phyloP scores from a whole-genome alignment of 2,113 vertebrate genomes.

The Ursus arctos region DNA sequence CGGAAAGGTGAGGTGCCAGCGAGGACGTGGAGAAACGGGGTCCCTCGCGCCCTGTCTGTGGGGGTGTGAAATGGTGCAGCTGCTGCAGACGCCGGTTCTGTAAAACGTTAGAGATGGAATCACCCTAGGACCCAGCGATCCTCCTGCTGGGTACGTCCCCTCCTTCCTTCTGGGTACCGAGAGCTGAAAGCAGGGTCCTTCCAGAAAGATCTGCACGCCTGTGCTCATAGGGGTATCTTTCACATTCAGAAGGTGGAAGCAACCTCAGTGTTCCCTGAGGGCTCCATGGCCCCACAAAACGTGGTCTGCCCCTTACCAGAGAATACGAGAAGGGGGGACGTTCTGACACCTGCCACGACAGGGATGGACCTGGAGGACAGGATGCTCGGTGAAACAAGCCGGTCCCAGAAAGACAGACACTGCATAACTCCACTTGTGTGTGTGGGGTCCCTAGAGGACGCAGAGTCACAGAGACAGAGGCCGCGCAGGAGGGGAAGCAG shows the following conservation, averaged over 20 bases:
- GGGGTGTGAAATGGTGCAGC: accelerated
- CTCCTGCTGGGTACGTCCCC: background rate
- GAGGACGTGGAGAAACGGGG: accelerated
- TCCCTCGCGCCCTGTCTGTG: accelerated
- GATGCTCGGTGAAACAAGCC: background rate
- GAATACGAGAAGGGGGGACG: accelerated
- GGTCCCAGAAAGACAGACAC: background rate
- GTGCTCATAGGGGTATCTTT: accelerated
- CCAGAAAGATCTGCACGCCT: accelerated
- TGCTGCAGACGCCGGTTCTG: accelerated
- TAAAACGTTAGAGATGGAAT: accelerated
- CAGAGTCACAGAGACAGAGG: background rate
- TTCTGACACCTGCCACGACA: accelerated
- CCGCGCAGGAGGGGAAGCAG: background rate
- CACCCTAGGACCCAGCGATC: accelerated
- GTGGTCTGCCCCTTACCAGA: accelerated
- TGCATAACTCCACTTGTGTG: accelerated
- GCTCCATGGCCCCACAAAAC: accelerated
- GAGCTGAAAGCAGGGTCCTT: background rate
- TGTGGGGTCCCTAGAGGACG: accelerated
- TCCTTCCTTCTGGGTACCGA: no score
- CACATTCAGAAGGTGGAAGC: no score
- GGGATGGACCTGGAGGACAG: background rate
- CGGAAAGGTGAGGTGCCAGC: accelerated
- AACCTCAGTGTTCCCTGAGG: accelerated